These are phyloP conservation scores for Proteles cristata DNA, from an alignment of 2,113 vertebrate genomes.

Conservation along the genomic window DNA sequence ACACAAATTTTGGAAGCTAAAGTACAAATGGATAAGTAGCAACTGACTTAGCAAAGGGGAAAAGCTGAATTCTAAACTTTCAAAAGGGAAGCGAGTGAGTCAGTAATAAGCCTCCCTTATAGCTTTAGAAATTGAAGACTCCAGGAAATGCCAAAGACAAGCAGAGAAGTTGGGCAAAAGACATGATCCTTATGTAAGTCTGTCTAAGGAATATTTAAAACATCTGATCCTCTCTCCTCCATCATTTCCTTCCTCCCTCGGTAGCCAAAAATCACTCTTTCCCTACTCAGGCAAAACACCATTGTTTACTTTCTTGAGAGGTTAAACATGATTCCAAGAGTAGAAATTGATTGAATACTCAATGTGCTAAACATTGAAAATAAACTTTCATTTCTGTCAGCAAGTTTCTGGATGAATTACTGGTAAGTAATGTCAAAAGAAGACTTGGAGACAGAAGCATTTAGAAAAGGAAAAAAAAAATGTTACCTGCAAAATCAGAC, in stretches of 20 bases:
- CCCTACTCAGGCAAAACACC: background rate
- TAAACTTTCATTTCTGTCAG: background rate
- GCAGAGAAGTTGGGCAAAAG: background rate
- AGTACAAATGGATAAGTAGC: background rate
- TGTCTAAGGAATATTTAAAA: background rate
- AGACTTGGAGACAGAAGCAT: background rate
- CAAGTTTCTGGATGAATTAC: slow-evolving; percentile 16
- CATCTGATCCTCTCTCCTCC: background rate
- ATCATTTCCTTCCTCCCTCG: background rate
- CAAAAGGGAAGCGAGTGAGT: background rate
- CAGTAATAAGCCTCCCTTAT: background rate
- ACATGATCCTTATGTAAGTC: accelerated
- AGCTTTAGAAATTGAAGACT: background rate
- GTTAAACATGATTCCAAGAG: background rate
- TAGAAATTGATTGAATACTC: background rate
- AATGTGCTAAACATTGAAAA: background rate
- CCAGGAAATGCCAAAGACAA: background rate
- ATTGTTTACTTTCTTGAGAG: background rate
- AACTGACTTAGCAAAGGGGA: background rate
- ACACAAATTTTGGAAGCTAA: background rate
- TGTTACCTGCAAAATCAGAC: background rate
- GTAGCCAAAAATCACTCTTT: background rate
- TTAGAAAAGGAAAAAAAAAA: slow-evolving; percentile 22
- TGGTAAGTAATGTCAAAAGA: background rate
- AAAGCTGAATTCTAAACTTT: slow-evolving; percentile 11